These are phyloP conservation scores for Macrocentrus cingulum DNA, from an alignment of 1,140 invertebrate genomes.

Conservation along the genomic window DNA sequence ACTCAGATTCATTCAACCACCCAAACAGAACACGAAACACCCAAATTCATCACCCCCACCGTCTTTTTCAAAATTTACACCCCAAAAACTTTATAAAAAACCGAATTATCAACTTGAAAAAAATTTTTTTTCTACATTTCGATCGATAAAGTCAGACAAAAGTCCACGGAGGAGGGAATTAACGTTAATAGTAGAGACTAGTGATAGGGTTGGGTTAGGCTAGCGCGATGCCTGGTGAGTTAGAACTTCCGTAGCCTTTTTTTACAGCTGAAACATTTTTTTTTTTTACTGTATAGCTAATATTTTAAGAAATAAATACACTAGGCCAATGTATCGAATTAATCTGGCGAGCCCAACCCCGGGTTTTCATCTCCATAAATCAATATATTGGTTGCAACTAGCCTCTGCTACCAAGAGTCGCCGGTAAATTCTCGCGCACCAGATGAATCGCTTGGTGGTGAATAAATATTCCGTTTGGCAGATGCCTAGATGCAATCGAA, in stretches of 20 bases:
- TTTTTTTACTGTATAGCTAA: neutral
- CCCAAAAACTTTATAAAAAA: neutral
- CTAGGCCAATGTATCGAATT: neutral
- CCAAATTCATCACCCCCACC: no score
- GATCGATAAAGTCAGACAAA: conserved; percentile 47
- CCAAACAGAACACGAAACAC: no score
- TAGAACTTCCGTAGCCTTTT: conserved; percentile 49
- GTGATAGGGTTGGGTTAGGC: conserved; percentile 31
- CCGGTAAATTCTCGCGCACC: no score
- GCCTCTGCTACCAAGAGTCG: no score
- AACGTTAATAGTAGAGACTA: conserved; percentile 48
- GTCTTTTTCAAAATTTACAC: no score
- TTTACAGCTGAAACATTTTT: neutral
- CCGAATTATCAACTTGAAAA: neutral
- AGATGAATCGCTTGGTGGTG: neutral
- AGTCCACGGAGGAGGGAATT: conserved; percentile 42
- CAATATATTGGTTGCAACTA: no score
- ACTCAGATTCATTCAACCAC: conserved; percentile 1
- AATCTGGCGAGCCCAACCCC: no score
- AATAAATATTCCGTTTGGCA: conserved; percentile 1
- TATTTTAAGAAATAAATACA: neutral
- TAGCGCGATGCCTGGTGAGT: conserved; percentile 43
- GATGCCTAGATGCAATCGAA: neutral
- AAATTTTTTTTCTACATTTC: neutral
- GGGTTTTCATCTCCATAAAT: no score